Evolutionary conservation across 1,140 invertebrate species (phyloP), one percentile per base, ranked within the genome.

Genomic region (Heterodera carotae): DNA sequence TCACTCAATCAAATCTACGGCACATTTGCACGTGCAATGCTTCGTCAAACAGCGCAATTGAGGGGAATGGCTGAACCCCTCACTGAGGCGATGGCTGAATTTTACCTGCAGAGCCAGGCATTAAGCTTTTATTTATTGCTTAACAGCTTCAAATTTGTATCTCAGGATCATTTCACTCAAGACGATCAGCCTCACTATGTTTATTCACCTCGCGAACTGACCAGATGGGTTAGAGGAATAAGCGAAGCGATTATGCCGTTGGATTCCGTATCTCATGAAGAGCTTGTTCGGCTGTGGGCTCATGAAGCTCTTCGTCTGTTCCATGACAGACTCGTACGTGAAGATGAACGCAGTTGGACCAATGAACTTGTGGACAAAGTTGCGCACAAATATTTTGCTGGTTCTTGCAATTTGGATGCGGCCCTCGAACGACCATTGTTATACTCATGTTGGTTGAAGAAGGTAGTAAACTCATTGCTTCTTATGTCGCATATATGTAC

Each of bases 141-240:
- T 34, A 6, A n/a, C 1, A n/a, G n/a, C 53, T 39, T 22, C 73
- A 67, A 56, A 72, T 83, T 33, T 79, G n/a, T n/a, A n/a, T n/a
- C n/a, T 66, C 77, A 91, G 91, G 96, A 98, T 88, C 91, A 92
- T 69, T 99, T 99, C 88, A 99, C 97, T 0, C 96, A 98, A 90
- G 97, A 99, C 88, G 98, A 99, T 94, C 97, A 99, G 89, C 97
- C 97, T 1, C 97, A 99, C 89, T 99, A 99, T 88, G 78, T 79
- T 8, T 79, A 79, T 48, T 98, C 95, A 78, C 97, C 97, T n/a
- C 91, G 97, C 88, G 97, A 99, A 90, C 95, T 99, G 93, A 99
- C 97, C 0, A 89, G 97, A 78, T 99, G 97, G 97, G 96, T 99
- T 6, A 91, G 97, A 67, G 97, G 97, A 77, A 99, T 99, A 78